A percentile compares a stretch with the other conserved stretches of the same genome.
phyloP scores from a whole-genome alignment of 2,797 vertebrate genomes.

The Muscicapa striata region DNA sequence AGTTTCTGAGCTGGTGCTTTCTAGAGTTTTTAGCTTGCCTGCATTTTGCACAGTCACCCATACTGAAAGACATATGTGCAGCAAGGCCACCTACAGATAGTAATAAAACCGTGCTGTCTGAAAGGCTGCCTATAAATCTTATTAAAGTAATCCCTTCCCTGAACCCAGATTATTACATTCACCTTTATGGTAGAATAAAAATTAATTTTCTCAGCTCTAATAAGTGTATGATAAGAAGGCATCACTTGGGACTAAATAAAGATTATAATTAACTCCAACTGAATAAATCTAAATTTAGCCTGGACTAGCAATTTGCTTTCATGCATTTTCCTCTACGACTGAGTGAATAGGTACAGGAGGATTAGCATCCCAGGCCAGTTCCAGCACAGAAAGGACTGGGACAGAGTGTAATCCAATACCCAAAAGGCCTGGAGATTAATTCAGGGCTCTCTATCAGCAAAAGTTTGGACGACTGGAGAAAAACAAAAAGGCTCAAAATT shows the following conservation, averaged over 20 bases:
- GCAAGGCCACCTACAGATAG: conserved; percentile 59
- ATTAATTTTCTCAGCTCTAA: conserved; percentile 83
- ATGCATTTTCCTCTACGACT: conserved; percentile 49
- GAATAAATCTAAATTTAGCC: conserved; percentile 82
- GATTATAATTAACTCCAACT: conserved; percentile 82
- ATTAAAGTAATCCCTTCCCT: conserved; percentile 80
- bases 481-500: conserved; percentile 6
- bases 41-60: conserved; percentile 46
- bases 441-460: conserved; percentile 32
- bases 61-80: conserved; percentile 20
- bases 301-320: conserved; percentile 70
- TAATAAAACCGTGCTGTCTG: conserved; percentile 51
- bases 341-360: conserved; percentile 48
- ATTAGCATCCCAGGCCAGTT: conserved; percentile 34
- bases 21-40: neutral
- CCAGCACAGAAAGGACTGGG: conserved; percentile 34
- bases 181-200: conserved; percentile 81
- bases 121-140: conserved; percentile 76
- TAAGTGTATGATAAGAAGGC: conserved; percentile 78
- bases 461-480: conserved; percentile 26
- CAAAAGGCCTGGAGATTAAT: conserved; percentile 52
- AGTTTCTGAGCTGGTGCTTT: conserved; percentile 31
- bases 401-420: conserved; percentile 46
- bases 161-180: conserved; percentile 81
- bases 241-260: conserved; percentile 81